Base-by-base conservation (phyloP, 2,888 invertebrate species). In the Mythimna loreyi region DNA sequence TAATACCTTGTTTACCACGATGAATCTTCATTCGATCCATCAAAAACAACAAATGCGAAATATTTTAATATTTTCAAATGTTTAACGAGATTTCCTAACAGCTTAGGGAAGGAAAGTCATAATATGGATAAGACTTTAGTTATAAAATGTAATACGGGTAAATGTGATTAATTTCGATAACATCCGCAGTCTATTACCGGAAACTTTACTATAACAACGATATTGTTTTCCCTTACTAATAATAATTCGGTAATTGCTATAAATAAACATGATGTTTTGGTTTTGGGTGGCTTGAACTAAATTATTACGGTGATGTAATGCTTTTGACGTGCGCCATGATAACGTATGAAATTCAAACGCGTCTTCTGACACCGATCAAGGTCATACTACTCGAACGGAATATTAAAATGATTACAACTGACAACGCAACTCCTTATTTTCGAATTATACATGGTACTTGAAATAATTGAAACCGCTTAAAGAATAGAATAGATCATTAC, bases 301-400 rank as follows among this genome's bases (percentile, higher is more conserved):
- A 21, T 33, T 67, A 25, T 58, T 45, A 21, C n/a, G 83, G 75
- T 86, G 86, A 86, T 80, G 85, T 86, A 83, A 86, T 78, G 62
- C 61, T 50, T 21, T 64, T 84, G 87, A 86, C 87, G 86, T 84
- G 64, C 58, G 66, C 55, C 64, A 65, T 78, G 80, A 81, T 86
- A 86, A 83, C 84, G 85, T 82, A 81, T 67, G 47, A 75, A 82
- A 79, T 85, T 77, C 58, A 71, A 80, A 81, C 68, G 73, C 73
- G 69, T 72, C 72, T 80, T 69, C 63, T 75, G 81, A 81, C 86
- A 85, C 81, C 82, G 72, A 78, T 84, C 88, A 90, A 90, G 91
- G 91, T 87, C 89, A 84, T 60, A 72, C 72, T 78, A 84, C 83
- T 82, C 66, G 68, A 25, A 59, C 67, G 78, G 87, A 87, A 89